Base-by-base conservation (phyloP, 2,888 invertebrate genomes). In the Phortica okadai region DNA sequence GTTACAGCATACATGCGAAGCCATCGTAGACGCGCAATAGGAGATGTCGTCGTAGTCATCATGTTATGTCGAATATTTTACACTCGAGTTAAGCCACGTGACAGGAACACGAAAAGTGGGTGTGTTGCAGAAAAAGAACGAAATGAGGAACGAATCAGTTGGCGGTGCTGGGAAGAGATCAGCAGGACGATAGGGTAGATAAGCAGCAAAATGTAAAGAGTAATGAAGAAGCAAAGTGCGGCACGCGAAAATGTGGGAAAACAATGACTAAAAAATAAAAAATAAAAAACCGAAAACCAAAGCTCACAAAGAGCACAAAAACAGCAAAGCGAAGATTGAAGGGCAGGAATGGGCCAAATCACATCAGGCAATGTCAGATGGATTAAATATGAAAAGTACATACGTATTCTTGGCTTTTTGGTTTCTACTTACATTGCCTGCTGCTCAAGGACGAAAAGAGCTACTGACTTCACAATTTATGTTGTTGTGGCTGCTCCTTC, bases 361-460 rank as follows among this genome's bases (percentile, higher is more conserved):
- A 33, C 33, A 33, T 0, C 33, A 33, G 33, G 33, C 41, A 64
- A 33, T 14, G 11, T 41, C 41, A 64, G 41, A 33, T 5, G 64
- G 64, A 64, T 64, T 64, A 64, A 64, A 64, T 64, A 33, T 64
- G 64, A 64, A 64, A 64, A 64, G 64, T 64, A 64, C 10, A 64
- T 7, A 11, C 64, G 41, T 5, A 62, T 10, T 33, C 64, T 25
- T 33, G n/a, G 21, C 10, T 25, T 64, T 11, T 50, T 50, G 50
- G 50, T 50, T 3, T 50, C 10, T n/a, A 21, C 62, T 62, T n/a
- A 5, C 10, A 10, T 10, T 21, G 62, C 21, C 25, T 6, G n/a
- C 21, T 62, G 62, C 8, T 62, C 21, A 62, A 16, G 25, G 62
- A 62, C 62, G 21, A 62, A 62, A 10, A 33, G 33, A 33, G 33